phyloP scores from a whole-genome alignment of 2,888 invertebrate species.

The Seira ritae region DNA sequence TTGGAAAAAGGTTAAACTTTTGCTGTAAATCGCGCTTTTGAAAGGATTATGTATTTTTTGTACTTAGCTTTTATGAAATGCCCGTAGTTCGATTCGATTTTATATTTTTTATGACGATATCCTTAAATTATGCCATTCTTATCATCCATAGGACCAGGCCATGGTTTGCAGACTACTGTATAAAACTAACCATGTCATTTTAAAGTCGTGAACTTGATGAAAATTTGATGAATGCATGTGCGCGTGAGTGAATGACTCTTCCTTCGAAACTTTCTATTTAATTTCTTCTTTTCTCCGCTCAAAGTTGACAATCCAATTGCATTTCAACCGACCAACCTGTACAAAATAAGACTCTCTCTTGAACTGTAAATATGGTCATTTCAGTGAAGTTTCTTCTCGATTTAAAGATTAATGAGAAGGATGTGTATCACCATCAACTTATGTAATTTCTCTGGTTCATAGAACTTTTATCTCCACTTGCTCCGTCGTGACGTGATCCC shows the following conservation, averaged over 20 bases:
- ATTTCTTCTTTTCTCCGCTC: neutral
- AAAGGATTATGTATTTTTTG: neutral
- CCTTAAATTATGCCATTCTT: neutral
- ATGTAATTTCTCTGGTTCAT: too few relatives aligned
- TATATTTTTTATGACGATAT: constrained; percentile 35
- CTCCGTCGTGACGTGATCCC: too few relatives aligned
- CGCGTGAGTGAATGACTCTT: constrained; percentile 23
- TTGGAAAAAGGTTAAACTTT: neutral
- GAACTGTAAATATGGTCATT: too few relatives aligned
- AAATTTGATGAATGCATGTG: constrained; percentile 55
- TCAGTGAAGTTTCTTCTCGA: neutral
- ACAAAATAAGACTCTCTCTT: neutral
- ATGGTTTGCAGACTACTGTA: constrained; percentile 72
- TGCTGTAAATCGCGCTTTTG: constrained; percentile 3
- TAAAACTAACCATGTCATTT: constrained; percentile 51
- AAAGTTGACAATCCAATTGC: constrained; percentile 11
- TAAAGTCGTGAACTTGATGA: constrained; percentile 22
- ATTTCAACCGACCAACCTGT: constrained; percentile 2
- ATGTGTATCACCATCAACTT: too few relatives aligned
- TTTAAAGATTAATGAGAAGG: neutral
- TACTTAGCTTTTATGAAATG: constrained; percentile 27
- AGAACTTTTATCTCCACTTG: too few relatives aligned
- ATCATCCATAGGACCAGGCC: constrained; percentile 66
- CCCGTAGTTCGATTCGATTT: constrained; percentile 24
- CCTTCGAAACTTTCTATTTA: constrained; percentile 17